Conservation (phyloP, 2,888 invertebrate genomes). For the Calephelis perditalis region DNA sequence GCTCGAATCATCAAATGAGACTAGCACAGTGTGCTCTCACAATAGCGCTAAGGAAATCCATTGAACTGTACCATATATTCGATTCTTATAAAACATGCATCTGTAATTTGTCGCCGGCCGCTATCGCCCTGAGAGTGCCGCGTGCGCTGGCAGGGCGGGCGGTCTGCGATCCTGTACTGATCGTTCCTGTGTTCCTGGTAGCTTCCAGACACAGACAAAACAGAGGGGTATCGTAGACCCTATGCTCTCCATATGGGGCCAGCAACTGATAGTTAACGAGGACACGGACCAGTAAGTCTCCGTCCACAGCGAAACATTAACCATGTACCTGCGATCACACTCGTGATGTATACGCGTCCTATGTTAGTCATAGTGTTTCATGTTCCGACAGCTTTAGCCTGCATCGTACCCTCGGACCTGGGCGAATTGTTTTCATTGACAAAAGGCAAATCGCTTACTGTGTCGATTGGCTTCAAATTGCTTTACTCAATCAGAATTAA, state of each 20-base stretch:
- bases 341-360: slow-evolving; percentile 57
- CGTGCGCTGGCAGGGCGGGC: slow-evolving; percentile 25
- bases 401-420: slow-evolving; percentile 45
- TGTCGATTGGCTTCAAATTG: slow-evolving; percentile 1
- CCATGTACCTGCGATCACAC: slow-evolving; percentile 41
- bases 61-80: slow-evolving; percentile 30
- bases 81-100: slow-evolving; percentile 31
- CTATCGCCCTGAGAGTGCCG: slow-evolving; percentile 24
- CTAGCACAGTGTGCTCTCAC: slow-evolving; percentile 27
- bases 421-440: slow-evolving; percentile 34
- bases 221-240: slow-evolving; percentile 98
- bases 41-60: slow-evolving; percentile 27
- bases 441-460: slow-evolving; percentile 5
- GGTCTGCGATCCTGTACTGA: slow-evolving; percentile 40
- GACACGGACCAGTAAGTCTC: slow-evolving; percentile 96
- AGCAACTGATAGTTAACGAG: slow-evolving; percentile 98
- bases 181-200: slow-evolving; percentile 74
- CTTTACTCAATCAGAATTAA: background rate
- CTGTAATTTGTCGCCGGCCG: slow-evolving; percentile 22
- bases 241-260: slow-evolving; percentile 98
- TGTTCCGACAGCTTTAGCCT: slow-evolving; percentile 51
- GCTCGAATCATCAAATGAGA: slow-evolving; percentile 32
- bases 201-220: slow-evolving; percentile 93
- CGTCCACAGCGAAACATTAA: slow-evolving; percentile 50
- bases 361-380: slow-evolving; percentile 57